These are phyloP conservation scores for Daboia siamensis DNA, from an alignment of 2,113 vertebrate genomes.

Conservation along the genomic window DNA sequence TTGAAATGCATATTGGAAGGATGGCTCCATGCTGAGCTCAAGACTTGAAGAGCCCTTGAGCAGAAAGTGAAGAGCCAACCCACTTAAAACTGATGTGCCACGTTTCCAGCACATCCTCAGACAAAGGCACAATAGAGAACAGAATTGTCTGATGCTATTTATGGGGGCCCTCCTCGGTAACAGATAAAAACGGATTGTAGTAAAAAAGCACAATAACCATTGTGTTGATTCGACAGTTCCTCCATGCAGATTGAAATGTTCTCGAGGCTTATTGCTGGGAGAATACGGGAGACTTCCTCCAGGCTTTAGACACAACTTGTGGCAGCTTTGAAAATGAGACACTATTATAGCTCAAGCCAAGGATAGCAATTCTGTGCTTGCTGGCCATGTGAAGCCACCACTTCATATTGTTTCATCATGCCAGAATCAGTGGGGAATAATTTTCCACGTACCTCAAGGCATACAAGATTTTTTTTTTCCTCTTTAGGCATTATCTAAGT, in stretches of 20 bases:
- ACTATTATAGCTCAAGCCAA: too few relatives aligned
- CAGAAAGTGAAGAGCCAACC: constrained; percentile 20
- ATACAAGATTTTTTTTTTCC: background rate
- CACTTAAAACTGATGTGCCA: constrained; percentile 10
- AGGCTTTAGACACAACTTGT: too few relatives aligned
- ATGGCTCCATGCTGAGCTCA: constrained; percentile 13
- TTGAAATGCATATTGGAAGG: constrained; percentile 46
- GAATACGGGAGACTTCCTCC: background rate
- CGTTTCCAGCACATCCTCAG: constrained; percentile 22
- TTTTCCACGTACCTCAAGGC: background rate
- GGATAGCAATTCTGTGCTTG: background rate
- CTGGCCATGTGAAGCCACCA: background rate
- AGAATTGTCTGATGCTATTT: constrained; percentile 28
- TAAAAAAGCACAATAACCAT: background rate
- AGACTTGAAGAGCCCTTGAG: constrained; percentile 37
- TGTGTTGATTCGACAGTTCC: background rate
- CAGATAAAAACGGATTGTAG: background rate
- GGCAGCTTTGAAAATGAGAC: background rate
- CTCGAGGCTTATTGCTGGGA: background rate
- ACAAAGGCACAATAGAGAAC: constrained; percentile 11
- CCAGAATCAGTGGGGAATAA: background rate
- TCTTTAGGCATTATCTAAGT: background rate
- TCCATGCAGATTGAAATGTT: background rate
- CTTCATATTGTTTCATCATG: background rate
- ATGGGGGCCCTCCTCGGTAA: background rate